phyloP scores from a whole-genome alignment of 2,113 vertebrate species.

The Myrmecophaga tridactyla region DNA sequence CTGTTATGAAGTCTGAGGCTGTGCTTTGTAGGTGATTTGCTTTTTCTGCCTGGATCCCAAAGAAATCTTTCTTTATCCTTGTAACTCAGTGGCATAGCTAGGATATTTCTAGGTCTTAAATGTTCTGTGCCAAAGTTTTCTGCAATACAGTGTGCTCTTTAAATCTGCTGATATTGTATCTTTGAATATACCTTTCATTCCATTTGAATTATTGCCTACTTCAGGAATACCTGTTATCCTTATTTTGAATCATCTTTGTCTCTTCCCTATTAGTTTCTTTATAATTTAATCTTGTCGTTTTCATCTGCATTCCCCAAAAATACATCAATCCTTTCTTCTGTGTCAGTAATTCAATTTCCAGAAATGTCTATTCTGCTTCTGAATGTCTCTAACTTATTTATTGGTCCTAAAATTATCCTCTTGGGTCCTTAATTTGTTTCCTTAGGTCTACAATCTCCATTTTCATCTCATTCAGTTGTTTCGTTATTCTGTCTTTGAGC shows the following conservation, averaged over 20 bases:
- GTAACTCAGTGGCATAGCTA: background rate
- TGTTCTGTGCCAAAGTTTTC: background rate
- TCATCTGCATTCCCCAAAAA: background rate
- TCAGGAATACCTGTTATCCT: background rate
- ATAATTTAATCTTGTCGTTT: background rate
- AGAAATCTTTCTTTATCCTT: slow-evolving; percentile 7
- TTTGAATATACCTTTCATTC: background rate
- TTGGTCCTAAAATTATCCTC: slow-evolving; percentile 4
- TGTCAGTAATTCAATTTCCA: background rate
- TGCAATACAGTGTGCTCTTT: background rate
- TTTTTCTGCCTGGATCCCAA: background rate
- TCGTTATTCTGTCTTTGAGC: slow-evolving; percentile 19
- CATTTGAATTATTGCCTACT: background rate
- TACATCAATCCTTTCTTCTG: background rate
- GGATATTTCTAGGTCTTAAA: background rate
- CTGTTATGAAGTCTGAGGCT: background rate
- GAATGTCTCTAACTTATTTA: slow-evolving; percentile 11
- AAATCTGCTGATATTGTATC: background rate
- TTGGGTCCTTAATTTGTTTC: background rate
- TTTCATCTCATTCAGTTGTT: slow-evolving; percentile 8
- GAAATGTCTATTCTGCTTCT: slow-evolving; percentile 1
- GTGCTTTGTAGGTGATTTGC: background rate
- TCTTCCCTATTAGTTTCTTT: slow-evolving; percentile 26
- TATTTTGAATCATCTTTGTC: slow-evolving; percentile 30
- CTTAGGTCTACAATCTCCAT: background rate